Conservation (phyloP, 2,113 vertebrate genomes). For the Podarcis raffonei region DNA sequence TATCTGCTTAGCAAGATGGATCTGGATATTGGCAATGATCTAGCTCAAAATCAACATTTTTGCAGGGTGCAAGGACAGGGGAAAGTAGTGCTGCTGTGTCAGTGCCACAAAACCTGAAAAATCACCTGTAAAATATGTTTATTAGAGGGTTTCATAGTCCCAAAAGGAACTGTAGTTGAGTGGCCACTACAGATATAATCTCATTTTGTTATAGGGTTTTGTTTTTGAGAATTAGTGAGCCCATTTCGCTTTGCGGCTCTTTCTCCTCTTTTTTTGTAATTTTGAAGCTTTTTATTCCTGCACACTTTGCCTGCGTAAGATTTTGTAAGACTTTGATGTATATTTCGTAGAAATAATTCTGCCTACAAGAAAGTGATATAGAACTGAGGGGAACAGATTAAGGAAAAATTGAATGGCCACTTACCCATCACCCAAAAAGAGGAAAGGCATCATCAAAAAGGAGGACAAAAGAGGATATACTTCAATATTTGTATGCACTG, state of each 20-base stretch:
- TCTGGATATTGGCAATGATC: conserved; percentile 20
- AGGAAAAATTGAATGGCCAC: too few relatives aligned
- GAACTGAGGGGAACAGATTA: too few relatives aligned
- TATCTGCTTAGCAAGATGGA: not conserved
- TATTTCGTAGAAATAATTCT: too few relatives aligned
- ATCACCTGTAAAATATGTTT: not conserved
- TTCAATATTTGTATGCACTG: not conserved
- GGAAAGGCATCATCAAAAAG: not conserved
- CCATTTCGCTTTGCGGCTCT: too few relatives aligned
- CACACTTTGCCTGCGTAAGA: too few relatives aligned
- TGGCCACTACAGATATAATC: too few relatives aligned
- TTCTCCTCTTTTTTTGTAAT: too few relatives aligned
- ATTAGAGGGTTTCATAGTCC: not conserved
- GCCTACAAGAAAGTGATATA: too few relatives aligned
- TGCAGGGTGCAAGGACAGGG: not conserved
- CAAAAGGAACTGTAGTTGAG: not conserved
- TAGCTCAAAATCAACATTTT: conserved; percentile 30
- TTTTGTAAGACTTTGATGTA: too few relatives aligned
- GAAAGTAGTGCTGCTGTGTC: not conserved
- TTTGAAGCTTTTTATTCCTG: too few relatives aligned
- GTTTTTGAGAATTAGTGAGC: too few relatives aligned
- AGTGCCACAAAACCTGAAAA: not conserved
- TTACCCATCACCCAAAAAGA: not conserved
- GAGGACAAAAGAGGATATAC: not conserved
- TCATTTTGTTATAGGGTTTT: too few relatives aligned